A percentile compares a stretch with the other conserved stretches of the same genome.
Evolutionary conservation across 2,113 vertebrate species (phyloP).

Genomic region (Oplegnathus fasciatus): DNA sequence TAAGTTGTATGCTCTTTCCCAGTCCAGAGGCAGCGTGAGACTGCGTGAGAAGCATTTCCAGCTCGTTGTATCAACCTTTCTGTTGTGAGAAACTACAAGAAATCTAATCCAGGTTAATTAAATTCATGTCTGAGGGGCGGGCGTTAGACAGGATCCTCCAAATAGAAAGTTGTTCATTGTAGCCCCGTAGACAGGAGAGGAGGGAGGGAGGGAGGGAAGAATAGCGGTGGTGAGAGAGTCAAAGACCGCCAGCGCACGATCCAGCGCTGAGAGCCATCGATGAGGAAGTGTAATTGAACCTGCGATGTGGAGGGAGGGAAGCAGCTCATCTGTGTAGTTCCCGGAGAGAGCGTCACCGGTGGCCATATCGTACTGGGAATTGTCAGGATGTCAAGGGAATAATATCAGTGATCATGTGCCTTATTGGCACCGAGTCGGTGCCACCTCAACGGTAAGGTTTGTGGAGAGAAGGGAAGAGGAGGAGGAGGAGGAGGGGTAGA

Average conservation of each 20-base stretch:
- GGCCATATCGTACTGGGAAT: conserved; percentile 23
- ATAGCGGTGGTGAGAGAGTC: conserved; percentile 17
- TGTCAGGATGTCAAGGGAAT: conserved; percentile 52
- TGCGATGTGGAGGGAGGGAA: conserved; percentile 24
- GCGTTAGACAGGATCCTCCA: conserved; percentile 32
- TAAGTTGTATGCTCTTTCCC: not conserved
- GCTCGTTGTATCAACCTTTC: not conserved
- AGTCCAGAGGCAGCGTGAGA: not conserved
- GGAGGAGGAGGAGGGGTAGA: conserved; percentile 61
- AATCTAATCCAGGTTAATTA: conserved; percentile 66
- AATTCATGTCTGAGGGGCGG: conserved; percentile 66
- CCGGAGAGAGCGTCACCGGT: conserved; percentile 9
- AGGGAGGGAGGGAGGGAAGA: conserved; percentile 27
- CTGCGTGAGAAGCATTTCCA: too few relatives aligned
- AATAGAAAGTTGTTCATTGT: conserved; percentile 46
- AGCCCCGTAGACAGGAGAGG: conserved; percentile 18
- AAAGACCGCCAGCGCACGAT: conserved; percentile 27
- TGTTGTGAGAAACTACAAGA: not conserved
- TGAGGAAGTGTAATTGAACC: conserved; percentile 71
- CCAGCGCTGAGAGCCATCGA: conserved; percentile 51
- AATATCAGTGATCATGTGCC: conserved; percentile 64
- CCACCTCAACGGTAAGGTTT: conserved; percentile 53
- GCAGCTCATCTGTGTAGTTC: conserved; percentile 17
- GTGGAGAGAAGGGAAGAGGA: conserved; percentile 25
- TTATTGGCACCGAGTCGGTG: conserved; percentile 63